Evolutionary conservation across 2,113 vertebrate species (phyloP).

Genomic region (Semicossyphus pulcher): DNA sequence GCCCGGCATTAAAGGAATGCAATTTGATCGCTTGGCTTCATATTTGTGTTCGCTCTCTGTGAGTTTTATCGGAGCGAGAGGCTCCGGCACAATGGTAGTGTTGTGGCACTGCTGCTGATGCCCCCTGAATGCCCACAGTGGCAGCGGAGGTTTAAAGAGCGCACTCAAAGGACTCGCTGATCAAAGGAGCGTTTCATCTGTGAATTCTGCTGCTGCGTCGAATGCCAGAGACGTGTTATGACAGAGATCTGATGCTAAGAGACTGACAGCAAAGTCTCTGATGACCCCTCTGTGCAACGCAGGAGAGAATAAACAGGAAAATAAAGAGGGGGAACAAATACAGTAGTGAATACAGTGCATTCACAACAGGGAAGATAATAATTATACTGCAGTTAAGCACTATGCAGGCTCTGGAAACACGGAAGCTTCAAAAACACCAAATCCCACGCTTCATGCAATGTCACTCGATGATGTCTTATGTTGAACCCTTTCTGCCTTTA

Average conservation of each 20-base stretch:
- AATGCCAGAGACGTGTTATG: constrained; percentile 61
- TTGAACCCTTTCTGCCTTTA: background rate
- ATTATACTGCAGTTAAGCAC: background rate
- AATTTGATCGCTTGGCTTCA: constrained; percentile 41
- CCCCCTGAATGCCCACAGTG: constrained; percentile 73
- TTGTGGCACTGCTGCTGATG: constrained; percentile 63
- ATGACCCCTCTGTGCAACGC: constrained; percentile 48
- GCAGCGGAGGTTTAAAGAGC: constrained; percentile 69
- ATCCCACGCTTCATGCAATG: too few species aligned
- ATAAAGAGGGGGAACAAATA: constrained; percentile 33
- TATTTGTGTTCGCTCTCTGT: constrained; percentile 29
- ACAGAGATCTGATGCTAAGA: constrained; percentile 69
- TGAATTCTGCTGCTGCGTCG: constrained; percentile 66
- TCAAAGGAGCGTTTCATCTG: constrained; percentile 79
- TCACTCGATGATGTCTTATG: background rate
- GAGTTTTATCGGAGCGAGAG: constrained; percentile 37
- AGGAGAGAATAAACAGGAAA: constrained; percentile 54
- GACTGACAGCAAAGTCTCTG: constrained; percentile 67
- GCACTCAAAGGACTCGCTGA: constrained; percentile 75
- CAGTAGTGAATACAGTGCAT: background rate
- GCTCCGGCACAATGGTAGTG: constrained; percentile 54
- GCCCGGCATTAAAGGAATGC: constrained; percentile 37
- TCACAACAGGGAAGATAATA: background rate
- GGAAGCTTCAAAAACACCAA: background rate
- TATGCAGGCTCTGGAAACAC: background rate